These are phyloP conservation scores for Lasioglossum oenotherae DNA, from an alignment of 2,888 invertebrate species.

Conservation along the genomic window DNA sequence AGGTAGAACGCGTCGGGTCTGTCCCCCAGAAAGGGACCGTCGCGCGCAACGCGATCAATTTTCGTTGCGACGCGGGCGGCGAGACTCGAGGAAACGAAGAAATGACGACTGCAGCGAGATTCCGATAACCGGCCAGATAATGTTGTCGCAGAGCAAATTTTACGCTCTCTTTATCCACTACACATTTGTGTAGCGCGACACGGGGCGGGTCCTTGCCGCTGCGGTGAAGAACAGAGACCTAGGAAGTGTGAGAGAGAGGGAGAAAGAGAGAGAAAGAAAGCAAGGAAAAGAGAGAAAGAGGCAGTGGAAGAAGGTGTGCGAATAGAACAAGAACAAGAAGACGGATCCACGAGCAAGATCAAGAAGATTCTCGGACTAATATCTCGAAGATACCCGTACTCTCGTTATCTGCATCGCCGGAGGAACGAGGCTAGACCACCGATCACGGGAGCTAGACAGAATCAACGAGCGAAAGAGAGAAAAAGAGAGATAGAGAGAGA, in stretches of 20 bases:
- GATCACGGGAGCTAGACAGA: conserved; percentile 7
- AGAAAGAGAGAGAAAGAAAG: conserved; percentile 41
- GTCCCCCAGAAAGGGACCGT: conserved; percentile 71
- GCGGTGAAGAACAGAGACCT: conserved; percentile 67
- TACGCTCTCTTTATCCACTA: conserved; percentile 83
- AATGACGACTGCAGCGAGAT: conserved; percentile 63
- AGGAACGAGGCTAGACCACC: background rate
- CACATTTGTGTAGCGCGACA: conserved; percentile 82
- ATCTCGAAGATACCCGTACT: background rate
- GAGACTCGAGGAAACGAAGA: conserved; percentile 63
- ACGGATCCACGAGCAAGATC: conserved; percentile 1
- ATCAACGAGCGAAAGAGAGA: conserved; percentile 3
- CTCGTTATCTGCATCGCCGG: conserved; percentile 8
- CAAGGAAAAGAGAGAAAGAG: conserved; percentile 19
- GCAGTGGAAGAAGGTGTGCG: background rate
- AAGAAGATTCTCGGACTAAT: conserved; percentile 31
- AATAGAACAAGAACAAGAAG: conserved; percentile 26
- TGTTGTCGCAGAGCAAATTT: conserved; percentile 83
- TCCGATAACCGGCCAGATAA: conserved; percentile 74
- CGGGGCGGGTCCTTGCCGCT: conserved; percentile 80
- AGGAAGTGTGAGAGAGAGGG: conserved; percentile 32
- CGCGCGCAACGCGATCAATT: conserved; percentile 76
- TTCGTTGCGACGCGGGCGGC: conserved; percentile 73
- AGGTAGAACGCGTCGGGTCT: conserved; percentile 66
- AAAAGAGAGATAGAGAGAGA: background rate